phyloP scores from a whole-genome alignment of 2,888 invertebrate species.

The Scaptomyza tumidula region DNA sequence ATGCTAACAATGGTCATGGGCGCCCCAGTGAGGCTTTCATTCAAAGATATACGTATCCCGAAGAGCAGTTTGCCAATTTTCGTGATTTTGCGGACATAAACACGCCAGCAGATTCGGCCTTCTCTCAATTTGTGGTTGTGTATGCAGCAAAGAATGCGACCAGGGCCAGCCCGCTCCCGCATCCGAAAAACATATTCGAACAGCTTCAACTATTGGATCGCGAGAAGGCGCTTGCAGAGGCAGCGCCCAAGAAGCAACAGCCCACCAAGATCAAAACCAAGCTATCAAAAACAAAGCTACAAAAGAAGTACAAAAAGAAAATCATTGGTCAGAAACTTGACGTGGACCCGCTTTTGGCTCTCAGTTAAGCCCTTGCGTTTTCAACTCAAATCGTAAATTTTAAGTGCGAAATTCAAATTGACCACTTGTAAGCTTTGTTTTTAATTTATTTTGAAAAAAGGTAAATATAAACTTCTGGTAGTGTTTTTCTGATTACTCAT shows the following conservation, averaged over 20 bases:
- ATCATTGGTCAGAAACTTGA: conserved; percentile 80
- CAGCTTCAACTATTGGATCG: conserved; percentile 90
- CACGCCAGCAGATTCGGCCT: conserved; percentile 91
- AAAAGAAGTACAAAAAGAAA: conserved; percentile 86
- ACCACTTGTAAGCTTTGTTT: conserved; percentile 17
- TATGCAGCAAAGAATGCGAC: conserved; percentile 93
- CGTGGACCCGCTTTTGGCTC: conserved; percentile 83
- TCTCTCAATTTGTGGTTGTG: conserved; percentile 92
- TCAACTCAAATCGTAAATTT: conserved; percentile 22
- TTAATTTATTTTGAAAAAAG: conserved; percentile 44
- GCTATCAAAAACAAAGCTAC: conserved; percentile 86
- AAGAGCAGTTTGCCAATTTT: conserved; percentile 95
- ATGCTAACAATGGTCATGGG: conserved; percentile 89
- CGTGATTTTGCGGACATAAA: conserved; percentile 96
- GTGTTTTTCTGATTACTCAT: conserved; percentile 1
- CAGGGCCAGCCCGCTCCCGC: conserved; percentile 80
- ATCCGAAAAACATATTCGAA: conserved; percentile 93
- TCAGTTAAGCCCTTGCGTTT: conserved; percentile 79
- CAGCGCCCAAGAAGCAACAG: conserved; percentile 76
- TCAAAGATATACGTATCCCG: conserved; percentile 89
- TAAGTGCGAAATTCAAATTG: conserved; percentile 19
- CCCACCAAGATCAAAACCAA: conserved; percentile 88
- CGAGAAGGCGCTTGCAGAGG: conserved; percentile 84
- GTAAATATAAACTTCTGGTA: conserved; percentile 10
- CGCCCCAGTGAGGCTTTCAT: conserved; percentile 88